These are phyloP conservation scores for Chloromyia formosa DNA, from an alignment of 2,888 invertebrate species.

Conservation along the genomic window DNA sequence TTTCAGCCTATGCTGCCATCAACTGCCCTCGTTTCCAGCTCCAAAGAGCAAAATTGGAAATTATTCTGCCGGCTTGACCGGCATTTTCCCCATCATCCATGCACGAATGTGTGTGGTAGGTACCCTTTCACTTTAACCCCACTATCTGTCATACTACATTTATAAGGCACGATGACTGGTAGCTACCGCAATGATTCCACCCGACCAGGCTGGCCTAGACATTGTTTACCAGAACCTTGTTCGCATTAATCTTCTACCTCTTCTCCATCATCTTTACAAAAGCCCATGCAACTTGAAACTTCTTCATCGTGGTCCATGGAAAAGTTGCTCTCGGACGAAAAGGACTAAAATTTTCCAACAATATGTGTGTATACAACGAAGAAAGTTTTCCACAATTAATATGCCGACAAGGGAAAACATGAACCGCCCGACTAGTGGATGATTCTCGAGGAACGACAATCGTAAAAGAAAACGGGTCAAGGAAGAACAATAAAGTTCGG, in stretches of 20 bases:
- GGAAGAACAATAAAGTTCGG: slow-evolving; percentile 32
- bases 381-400: too few relatives aligned
- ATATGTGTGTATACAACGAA: neutral
- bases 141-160: too few relatives aligned
- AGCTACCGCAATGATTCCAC: slow-evolving; percentile 18
- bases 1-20: neutral
- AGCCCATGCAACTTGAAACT: too few relatives aligned
- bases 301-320: too few relatives aligned
- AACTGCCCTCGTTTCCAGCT: neutral
- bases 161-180: neutral
- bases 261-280: too few relatives aligned
- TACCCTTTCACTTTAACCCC: too few relatives aligned
- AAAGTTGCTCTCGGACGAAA: neutral
- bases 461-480: slow-evolving; percentile 16
- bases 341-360: slow-evolving; percentile 25
- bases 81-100: too few relatives aligned
- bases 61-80: too few relatives aligned
- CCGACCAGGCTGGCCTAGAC: neutral
- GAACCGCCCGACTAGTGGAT: neutral
- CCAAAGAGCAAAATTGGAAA: too few relatives aligned
- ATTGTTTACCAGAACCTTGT: slow-evolving; percentile 6
- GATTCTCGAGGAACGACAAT: neutral
- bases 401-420: neutral
- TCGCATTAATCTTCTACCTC: slow-evolving; percentile 34
- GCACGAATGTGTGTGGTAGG: too few relatives aligned